Conservation (phyloP, 2,797 vertebrate genomes). For the Cyprinodon diabolis region DNA sequence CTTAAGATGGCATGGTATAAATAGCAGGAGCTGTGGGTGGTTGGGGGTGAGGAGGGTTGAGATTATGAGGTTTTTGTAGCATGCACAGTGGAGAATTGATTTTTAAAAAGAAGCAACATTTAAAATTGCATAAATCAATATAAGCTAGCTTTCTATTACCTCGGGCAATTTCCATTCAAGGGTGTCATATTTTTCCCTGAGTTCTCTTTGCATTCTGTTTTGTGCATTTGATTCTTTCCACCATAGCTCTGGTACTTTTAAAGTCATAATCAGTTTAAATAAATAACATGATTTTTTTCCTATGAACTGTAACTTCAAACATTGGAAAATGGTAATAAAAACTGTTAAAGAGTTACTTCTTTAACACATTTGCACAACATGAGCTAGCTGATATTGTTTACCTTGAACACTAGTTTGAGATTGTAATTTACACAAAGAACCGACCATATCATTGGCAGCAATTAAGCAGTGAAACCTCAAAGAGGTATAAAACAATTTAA, state of each 20-base stretch:
- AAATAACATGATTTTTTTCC: background rate
- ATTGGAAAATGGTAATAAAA: background rate
- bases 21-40: background rate
- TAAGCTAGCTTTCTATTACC: background rate
- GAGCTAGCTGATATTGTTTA: background rate
- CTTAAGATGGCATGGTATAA: constrained; percentile 3
- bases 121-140: constrained; percentile 4
- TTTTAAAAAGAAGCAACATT: constrained; percentile 4
- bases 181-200: background rate
- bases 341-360: background rate
- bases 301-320: background rate
- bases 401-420: background rate
- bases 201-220: constrained; percentile 8
- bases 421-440: background rate
- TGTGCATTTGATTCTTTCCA: background rate
- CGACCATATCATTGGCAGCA: background rate
- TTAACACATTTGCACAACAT: background rate
- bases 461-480: constrained; percentile 9
- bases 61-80: background rate
- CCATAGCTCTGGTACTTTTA: background rate
- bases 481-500: constrained; percentile 17
- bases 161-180: constrained; percentile 1
- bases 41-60: constrained; percentile 3
- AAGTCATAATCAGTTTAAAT: background rate
- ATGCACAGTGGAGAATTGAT: constrained; percentile 3